Evolutionary conservation across 2,113 vertebrate species (phyloP), one percentile per base, ranked within the genome.

Genomic region (Tachuris rubrigastra): DNA sequence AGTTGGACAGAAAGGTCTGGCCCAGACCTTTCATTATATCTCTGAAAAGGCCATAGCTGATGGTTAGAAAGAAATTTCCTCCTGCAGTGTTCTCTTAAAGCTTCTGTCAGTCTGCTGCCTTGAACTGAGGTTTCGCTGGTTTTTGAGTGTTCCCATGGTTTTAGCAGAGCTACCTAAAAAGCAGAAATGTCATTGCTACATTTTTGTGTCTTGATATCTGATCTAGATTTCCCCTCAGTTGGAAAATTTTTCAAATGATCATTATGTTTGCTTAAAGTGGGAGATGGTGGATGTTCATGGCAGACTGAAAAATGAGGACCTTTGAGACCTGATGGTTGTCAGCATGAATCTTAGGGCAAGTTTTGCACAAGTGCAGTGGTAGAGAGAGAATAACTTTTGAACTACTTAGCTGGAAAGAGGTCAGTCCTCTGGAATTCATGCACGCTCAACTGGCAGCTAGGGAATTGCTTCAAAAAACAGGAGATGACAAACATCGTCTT

Each of bases 101-200:
- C 39, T 80, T 80, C 65, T 86, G 31, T 80, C 41, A 31, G 46
- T n/a, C 49, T 66, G 3, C 63, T 77, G 53, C 27, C 69, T 72
- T 73, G 47, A 67, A 82, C 47, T 37, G 24, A 65, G n/a, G 5
- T 69, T 89, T 4, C 4, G 5, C 31, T 59, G 27, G 35, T 12
- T 69, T 90, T 73, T 56, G 47, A 42, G 27, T 5, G n/a, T 55
- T 85, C 81, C 87, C 7, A 2, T 28, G 33, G 28, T 52, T 95
- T 75, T 77, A 85, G 77, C 52, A 92, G 63, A 81, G n/a, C 72
- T 88, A 71, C 41, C 28, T 52, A 66, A 33, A 85, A 90, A 67
- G 67, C 76, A 53, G 55, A 63, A 67, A 72, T 47, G 8, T 46
- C 3, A 0, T 55, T 87, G 24, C 47, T 65, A 2, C 1, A 0